phyloP scores from a whole-genome alignment of 2,797 vertebrate genomes.

The Pelochelys cantorii region DNA sequence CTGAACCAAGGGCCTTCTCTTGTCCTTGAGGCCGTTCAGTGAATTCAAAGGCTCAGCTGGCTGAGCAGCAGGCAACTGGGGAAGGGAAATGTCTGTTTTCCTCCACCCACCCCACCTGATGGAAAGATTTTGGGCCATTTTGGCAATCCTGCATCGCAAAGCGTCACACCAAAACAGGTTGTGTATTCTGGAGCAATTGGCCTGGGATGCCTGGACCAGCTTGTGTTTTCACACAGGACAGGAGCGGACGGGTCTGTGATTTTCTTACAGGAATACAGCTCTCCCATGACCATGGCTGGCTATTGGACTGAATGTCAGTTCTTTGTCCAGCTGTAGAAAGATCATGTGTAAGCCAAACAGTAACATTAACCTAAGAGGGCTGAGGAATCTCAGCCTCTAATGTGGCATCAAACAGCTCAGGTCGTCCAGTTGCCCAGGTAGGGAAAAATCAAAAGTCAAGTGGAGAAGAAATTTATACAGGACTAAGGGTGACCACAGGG shows the following conservation, averaged over 20 bases:
- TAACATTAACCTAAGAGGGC: rapidly evolving
- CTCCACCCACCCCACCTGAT: neutral
- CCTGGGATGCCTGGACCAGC: neutral
- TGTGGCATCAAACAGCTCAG: rapidly evolving
- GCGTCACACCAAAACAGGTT: neutral
- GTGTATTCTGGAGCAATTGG: neutral
- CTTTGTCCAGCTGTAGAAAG: neutral
- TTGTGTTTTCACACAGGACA: neutral
- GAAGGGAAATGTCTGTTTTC: neutral
- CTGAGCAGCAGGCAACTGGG: neutral
- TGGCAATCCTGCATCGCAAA: neutral
- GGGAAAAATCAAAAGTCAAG: neutral
- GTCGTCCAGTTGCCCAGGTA: rapidly evolving
- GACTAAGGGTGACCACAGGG: neutral
- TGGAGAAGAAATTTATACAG: neutral
- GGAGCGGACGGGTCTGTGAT: neutral
- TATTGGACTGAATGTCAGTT: neutral
- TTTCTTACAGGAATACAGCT: neutral
- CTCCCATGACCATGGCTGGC: neutral
- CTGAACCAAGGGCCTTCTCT: neutral
- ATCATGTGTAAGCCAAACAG: neutral
- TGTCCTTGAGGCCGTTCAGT: neutral
- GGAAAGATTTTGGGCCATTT: neutral
- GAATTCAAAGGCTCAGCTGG: neutral
- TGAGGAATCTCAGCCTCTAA: rapidly evolving